Percentiles rank a stretch among this genome's conserved stretches.
phyloP scores from a whole-genome alignment of 92 coral and sea anemone genomes.

The Virgularia gustaviana region DNA sequence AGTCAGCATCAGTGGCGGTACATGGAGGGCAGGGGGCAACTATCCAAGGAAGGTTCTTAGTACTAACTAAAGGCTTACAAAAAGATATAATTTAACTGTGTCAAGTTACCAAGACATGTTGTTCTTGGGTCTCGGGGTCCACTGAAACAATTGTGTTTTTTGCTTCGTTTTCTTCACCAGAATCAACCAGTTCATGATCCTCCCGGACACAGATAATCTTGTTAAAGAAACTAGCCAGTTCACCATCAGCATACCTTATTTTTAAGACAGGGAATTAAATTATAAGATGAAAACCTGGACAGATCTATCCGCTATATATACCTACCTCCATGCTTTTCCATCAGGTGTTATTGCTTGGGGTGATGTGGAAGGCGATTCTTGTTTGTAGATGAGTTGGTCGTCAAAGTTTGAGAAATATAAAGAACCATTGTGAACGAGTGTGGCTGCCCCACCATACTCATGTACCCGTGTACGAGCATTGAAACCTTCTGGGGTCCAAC shows the following conservation, averaged over 20 bases:
- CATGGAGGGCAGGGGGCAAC: too few species aligned
- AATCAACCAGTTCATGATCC: constrained; percentile 68
- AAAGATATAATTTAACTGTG: not conserved
- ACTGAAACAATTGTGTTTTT: constrained; percentile 73
- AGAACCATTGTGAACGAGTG: constrained; percentile 73
- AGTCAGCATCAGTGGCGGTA: too few species aligned
- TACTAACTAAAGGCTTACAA: not conserved
- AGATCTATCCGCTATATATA: not conserved
- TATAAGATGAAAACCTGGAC: too few species aligned
- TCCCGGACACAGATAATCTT: constrained; percentile 79
- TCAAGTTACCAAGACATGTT: constrained; percentile 84
- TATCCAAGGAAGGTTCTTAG: not conserved
- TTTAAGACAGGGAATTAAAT: too few species aligned
- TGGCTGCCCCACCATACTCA: constrained; percentile 87
- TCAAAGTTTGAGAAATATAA: constrained; percentile 80
- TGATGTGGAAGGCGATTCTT: constrained; percentile 37
- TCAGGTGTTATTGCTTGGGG: constrained; percentile 62
- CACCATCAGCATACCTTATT: constrained; percentile 69
- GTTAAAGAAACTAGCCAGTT: constrained; percentile 44
- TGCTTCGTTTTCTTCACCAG: constrained; percentile 67
- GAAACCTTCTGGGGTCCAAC: constrained; percentile 64
- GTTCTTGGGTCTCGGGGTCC: constrained; percentile 65
- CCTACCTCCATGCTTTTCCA: constrained; percentile 62
- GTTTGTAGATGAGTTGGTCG: constrained; percentile 79
- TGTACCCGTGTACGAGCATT: constrained; percentile 80